Conservation (phyloP, 2,113 vertebrate species). For the Ictalurus punctatus region DNA sequence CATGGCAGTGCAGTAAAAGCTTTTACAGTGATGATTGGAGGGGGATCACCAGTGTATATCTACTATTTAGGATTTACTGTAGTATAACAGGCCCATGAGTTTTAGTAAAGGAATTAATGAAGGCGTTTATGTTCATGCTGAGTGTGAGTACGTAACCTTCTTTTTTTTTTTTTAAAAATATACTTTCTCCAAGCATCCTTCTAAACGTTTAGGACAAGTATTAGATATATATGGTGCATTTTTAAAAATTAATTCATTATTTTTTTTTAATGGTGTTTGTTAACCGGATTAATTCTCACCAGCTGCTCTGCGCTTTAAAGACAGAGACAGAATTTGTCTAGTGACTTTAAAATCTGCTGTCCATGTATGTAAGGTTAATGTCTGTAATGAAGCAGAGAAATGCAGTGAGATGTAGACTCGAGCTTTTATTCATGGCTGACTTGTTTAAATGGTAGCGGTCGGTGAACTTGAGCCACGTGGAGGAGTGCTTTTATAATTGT, state of each 20-base stretch:
- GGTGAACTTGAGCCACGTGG: conserved; percentile 4
- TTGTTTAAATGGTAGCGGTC: conserved; percentile 37
- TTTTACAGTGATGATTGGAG: too few species aligned
- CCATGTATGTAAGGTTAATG: conserved; percentile 48
- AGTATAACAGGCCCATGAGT: background rate
- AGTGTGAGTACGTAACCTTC: background rate
- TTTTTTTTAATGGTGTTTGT: background rate
- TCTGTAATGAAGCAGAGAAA: conserved; percentile 46
- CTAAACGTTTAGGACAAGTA: too few species aligned
- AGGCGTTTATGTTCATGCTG: background rate
- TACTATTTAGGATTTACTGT: background rate
- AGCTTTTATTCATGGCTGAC: conserved; percentile 52
- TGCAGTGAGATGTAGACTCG: conserved; percentile 39
- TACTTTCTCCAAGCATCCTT: background rate
- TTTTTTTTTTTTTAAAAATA: background rate
- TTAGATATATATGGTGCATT: too few species aligned
- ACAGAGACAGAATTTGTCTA: conserved; percentile 17
- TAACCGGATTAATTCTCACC: background rate
- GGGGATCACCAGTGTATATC: background rate
- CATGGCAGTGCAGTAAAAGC: background rate
- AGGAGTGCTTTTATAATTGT: background rate
- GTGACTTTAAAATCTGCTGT: conserved; percentile 45
- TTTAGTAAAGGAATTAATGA: background rate
- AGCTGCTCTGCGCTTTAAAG: conserved; percentile 3
- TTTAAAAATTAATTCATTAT: too few species aligned